Conservation (phyloP, 2,797 vertebrate genomes). For the Ceyx erithaca region DNA sequence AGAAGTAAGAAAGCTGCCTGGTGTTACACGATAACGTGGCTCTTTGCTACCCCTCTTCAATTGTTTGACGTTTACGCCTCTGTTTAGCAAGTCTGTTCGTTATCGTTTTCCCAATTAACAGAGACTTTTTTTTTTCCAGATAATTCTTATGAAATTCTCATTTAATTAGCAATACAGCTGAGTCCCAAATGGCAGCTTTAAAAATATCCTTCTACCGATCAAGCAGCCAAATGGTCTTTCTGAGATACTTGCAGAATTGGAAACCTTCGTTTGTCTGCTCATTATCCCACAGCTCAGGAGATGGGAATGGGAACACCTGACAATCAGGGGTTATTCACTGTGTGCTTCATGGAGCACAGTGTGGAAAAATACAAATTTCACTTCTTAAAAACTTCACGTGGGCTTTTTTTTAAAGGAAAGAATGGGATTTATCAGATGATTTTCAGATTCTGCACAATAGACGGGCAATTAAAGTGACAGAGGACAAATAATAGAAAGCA, state of each 20-base stretch:
- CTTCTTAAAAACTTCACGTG: constrained; percentile 43
- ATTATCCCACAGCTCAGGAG: constrained; percentile 57
- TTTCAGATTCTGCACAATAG: constrained; percentile 62
- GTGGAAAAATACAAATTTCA: constrained; percentile 62
- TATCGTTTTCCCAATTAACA: constrained; percentile 55
- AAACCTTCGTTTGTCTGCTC: constrained; percentile 63
- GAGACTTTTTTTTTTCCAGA: constrained; percentile 19
- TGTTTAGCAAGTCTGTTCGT: constrained; percentile 51
- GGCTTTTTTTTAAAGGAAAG: constrained; percentile 46
- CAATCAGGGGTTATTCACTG: constrained; percentile 67
- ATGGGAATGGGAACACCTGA: constrained; percentile 67
- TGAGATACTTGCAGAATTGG: constrained; percentile 38
- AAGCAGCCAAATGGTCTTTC: constrained; percentile 67
- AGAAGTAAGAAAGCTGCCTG: constrained; percentile 48
- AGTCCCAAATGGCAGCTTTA: constrained; percentile 66
- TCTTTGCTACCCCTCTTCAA: constrained; percentile 42
- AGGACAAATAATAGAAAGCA: constrained; percentile 68
- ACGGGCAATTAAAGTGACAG: constrained; percentile 69
- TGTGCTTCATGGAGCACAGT: neutral
- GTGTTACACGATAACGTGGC: constrained; percentile 4
- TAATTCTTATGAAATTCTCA: constrained; percentile 63
- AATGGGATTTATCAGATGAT: constrained; percentile 60
- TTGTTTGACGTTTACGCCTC: constrained; percentile 46
- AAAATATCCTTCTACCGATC: constrained; percentile 64
- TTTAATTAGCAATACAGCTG: constrained; percentile 64